Evolutionary conservation across 2,888 invertebrate species (phyloP), one percentile per base, ranked within the genome.

Genomic region (Coenonympha glycerion): DNA sequence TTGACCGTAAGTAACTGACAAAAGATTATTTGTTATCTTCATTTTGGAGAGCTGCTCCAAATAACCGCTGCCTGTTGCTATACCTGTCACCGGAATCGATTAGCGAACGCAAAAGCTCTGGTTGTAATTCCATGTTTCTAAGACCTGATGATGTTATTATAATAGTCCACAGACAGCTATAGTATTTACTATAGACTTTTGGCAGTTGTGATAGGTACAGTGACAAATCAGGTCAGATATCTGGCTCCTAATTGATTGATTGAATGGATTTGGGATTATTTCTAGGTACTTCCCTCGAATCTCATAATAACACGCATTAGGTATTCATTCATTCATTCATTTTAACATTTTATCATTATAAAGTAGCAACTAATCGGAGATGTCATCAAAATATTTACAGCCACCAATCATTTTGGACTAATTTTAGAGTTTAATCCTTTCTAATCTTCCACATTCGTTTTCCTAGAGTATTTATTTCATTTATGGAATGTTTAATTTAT

Each of bases 341-440:
- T n/a, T n/a, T 49, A 36, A 49, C 41, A 42, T 47, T 33, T 40
- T 30, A n/a, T n/a, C n/a, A n/a, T n/a, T n/a, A n/a, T n/a, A n/a
- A 44, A 50, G 44, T 47, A 44, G 36, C 33, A 40, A 50, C 54
- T 50, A 47, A 28, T 40, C 34, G 40, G 33, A 33, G 44, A 52
- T 50, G 9, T 50, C 50, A 53, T 53, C 53, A 45, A 50, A 47
- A 56, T 50, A 53, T 56, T 56, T 56, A 53, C 45, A 53, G 45
- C 47, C 31, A 53, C 53, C 33, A 36, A 50, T 53, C 55, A 46
- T 50, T 48, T 42, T 33, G 24, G 40, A 40, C 53, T 41, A 36
- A 48, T 50, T 56, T 37, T 45, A 47, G 34, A 53, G 33, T 48
- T 47, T 53, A 51, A 47, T 51, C 15, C 49, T 48, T 53, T 46